phyloP scores from a whole-genome alignment of 2,797 vertebrate genomes.

The Sebastes hubbsi region DNA sequence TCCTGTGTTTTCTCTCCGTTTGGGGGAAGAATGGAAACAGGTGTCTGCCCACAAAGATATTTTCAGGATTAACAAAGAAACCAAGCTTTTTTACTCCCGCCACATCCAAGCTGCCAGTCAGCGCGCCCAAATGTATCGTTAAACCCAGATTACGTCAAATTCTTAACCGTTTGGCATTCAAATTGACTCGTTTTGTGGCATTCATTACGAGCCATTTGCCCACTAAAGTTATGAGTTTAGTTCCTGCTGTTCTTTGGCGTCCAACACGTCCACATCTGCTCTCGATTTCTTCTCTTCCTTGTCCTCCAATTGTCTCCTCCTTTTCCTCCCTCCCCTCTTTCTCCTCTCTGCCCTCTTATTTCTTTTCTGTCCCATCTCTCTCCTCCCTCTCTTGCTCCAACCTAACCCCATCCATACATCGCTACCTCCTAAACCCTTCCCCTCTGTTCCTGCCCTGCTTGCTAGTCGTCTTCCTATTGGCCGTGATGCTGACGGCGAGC shows the following conservation, averaged over 20 bases:
- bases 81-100: slow-evolving; percentile 18
- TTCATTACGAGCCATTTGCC: slow-evolving; percentile 31
- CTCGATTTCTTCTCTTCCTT: slow-evolving; percentile 8
- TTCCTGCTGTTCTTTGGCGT: slow-evolving; percentile 17
- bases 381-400: slow-evolving; percentile 73
- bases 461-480: slow-evolving; percentile 85
- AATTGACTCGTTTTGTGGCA: slow-evolving; percentile 4
- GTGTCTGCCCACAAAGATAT: slow-evolving; percentile 63
- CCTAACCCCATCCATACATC: slow-evolving; percentile 77
- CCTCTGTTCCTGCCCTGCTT: slow-evolving; percentile 91
- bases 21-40: slow-evolving; percentile 81
- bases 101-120: background rate
- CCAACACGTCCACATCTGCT: slow-evolving; percentile 16
- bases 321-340: slow-evolving; percentile 21
- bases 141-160: slow-evolving; percentile 8
- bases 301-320: slow-evolving; percentile 8
- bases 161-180: slow-evolving; percentile 1
- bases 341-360: slow-evolving; percentile 65
- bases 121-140: background rate
- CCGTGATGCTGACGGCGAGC: slow-evolving; percentile 90
- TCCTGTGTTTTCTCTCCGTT: slow-evolving; percentile 73
- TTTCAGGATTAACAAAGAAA: slow-evolving; percentile 75
- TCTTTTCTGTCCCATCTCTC: slow-evolving; percentile 42
- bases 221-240: slow-evolving; percentile 1
- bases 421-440: slow-evolving; percentile 86